These are phyloP conservation scores for Aptenodytes patagonicus DNA, from an alignment of 2,113 vertebrate genomes.

Conservation along the genomic window DNA sequence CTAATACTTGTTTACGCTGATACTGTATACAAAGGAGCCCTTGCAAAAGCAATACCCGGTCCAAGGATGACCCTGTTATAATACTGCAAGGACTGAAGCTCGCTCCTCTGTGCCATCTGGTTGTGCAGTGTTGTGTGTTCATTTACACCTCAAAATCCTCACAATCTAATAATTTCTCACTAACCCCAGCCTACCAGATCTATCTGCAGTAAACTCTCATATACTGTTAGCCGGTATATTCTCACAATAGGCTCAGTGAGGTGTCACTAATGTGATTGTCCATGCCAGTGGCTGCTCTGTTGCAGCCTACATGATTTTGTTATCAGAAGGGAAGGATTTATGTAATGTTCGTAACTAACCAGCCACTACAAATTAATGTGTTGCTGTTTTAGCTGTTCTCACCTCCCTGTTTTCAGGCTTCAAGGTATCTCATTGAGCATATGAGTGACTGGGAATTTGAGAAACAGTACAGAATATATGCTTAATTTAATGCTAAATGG, in stretches of 20 bases:
- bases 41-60: neutral
- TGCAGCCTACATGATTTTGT: conserved; percentile 37
- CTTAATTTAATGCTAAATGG: neutral
- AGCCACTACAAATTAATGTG: conserved; percentile 1
- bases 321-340: conserved; percentile 30
- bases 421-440: neutral
- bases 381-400: neutral
- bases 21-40: neutral
- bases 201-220: conserved; percentile 2
- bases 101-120: neutral
- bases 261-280: conserved; percentile 52
- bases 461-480: neutral
- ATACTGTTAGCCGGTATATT: neutral
- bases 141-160: neutral
- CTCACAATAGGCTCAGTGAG: conserved; percentile 38
- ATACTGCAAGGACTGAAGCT: neutral
- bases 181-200: neutral
- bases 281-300: conserved; percentile 56
- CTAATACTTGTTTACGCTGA: neutral
- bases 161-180: neutral
- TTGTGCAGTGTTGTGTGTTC: neutral
- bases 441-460: neutral
- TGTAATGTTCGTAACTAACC: conserved; percentile 31
- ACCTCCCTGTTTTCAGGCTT: neutral
- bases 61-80: neutral